Base-by-base conservation (phyloP, 2,888 invertebrate species). In the Nudaria mundana region DNA sequence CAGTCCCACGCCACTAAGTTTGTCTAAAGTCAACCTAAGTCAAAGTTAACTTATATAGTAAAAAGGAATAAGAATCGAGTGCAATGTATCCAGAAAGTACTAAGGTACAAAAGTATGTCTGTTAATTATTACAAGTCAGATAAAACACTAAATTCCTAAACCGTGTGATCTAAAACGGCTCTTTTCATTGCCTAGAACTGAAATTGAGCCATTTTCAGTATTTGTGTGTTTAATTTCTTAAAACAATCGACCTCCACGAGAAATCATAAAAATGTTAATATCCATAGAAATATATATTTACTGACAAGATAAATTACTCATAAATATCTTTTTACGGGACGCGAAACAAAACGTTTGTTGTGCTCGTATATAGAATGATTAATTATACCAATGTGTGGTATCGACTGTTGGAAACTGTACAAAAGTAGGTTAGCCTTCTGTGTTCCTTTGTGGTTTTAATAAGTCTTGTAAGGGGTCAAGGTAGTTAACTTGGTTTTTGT, bases 351-450 rank as follows among this genome's bases (percentile, higher is more conserved):
- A 32, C 33, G 22, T 44, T 39, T 38, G 29, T 3, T 28, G 12
- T 15, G 40, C 32, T 49, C 15, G 35, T 29, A 56, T 56, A 52
- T 49, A 60, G 42, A 56, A 52, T 49, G 57, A 52, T 52, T 42
- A 30, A 56, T 56, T 39, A 49, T 56, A 49, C 38, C 36, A 46
- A 13, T 14, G 14, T 16, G 15, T 37, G 30, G 26, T 30, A 38
- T 34, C 26, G 32, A 20, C 3, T 20, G 3, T 35, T 39, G 41
- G 11, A 8, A 41, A 37, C 46, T 44, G 6, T 11, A 20, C 31
- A 25, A 26, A 56, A 44, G 16, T 15, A 35, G 30, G 41, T 25
- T 16, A 20, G 11, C 28, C 38, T 28, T 59, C 36, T 43, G 41
- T 34, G 23, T 45, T 37, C n/a, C 7, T 48, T 56, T 39, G 41